These are phyloP conservation scores for Pseudomyrmex sp. DNA, from an alignment of 1,140 invertebrate species.

Conservation along the genomic window DNA sequence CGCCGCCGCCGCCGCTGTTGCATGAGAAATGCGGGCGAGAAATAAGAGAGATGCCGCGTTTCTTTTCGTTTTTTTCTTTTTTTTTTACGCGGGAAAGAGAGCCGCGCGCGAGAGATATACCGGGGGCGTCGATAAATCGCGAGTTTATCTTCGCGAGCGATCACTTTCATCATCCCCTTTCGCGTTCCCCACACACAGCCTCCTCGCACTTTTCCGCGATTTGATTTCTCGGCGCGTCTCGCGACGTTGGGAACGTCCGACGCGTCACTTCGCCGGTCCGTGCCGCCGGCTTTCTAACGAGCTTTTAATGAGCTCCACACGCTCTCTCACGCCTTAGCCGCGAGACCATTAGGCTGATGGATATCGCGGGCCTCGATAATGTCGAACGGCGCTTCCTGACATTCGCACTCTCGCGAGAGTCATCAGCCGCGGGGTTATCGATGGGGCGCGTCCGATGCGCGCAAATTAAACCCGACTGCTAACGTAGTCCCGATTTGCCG, in stretches of 20 bases:
- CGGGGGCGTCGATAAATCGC: not conserved
- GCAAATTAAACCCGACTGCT: constrained; percentile 40
- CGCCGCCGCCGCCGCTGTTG: not conserved
- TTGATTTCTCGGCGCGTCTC: constrained; percentile 33
- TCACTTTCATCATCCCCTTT: constrained; percentile 35
- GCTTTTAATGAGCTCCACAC: constrained; percentile 77
- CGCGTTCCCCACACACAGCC: not conserved
- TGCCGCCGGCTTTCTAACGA: constrained; percentile 69
- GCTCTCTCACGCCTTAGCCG: constrained; percentile 38
- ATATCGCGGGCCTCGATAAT: constrained; percentile 68
- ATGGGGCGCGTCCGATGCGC: not conserved
- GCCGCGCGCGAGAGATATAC: not conserved
- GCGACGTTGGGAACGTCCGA: not conserved
- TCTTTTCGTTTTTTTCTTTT: not conserved
- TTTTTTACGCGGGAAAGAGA: not conserved
- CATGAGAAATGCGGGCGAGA: not conserved
- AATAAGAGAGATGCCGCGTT: too few species aligned
- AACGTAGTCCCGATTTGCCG: constrained; percentile 24
- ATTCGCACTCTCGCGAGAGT: constrained; percentile 34
- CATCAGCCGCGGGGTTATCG: constrained; percentile 41
- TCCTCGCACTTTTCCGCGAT: constrained; percentile 25
- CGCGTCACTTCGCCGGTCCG: constrained; percentile 10
- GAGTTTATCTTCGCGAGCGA: constrained; percentile 12
- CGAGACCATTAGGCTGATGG: constrained; percentile 65
- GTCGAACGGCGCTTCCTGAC: constrained; percentile 62